Conservation (phyloP, 2,888 invertebrate species). For the Charanyca ferruginea region DNA sequence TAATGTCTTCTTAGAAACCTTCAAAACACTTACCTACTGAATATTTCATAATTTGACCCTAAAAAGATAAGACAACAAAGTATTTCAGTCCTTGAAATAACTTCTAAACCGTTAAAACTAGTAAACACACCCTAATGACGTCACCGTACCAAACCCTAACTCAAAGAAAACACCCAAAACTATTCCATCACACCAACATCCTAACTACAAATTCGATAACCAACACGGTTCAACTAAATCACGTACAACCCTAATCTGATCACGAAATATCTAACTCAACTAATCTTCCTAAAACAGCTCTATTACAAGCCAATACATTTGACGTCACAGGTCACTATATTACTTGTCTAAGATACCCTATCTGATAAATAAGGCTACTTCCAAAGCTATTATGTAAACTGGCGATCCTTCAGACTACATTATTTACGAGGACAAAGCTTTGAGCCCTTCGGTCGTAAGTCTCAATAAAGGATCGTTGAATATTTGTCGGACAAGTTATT, state of each 20-base stretch:
- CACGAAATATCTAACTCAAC: slow-evolving; percentile 35
- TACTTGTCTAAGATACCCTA: slow-evolving; percentile 31
- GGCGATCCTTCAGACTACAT: slow-evolving; percentile 57
- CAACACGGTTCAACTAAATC: slow-evolving; percentile 23
- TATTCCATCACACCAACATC: slow-evolving; percentile 16
- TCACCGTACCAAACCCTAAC: background rate
- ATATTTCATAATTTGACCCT: background rate
- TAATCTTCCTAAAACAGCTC: slow-evolving; percentile 39
- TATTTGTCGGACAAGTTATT: slow-evolving; percentile 59
- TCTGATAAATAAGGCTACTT: slow-evolving; percentile 60
- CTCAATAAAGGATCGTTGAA: slow-evolving; percentile 50
- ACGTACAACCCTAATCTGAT: slow-evolving; percentile 43
- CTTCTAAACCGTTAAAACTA: background rate
- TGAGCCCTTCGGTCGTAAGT: slow-evolving; percentile 37
- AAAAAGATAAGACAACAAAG: background rate
- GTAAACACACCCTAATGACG: background rate
- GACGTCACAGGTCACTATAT: slow-evolving; percentile 40
- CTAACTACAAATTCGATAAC: slow-evolving; percentile 10
- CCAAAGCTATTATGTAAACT: slow-evolving; percentile 64
- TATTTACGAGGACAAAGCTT: slow-evolving; percentile 56
- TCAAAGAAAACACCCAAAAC: background rate
- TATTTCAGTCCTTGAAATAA: background rate
- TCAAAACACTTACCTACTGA: background rate
- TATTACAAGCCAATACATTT: slow-evolving; percentile 48
- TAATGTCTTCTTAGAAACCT: slow-evolving; percentile 4